Evolutionary conservation across 2,888 invertebrate genomes (phyloP), one percentile per base, ranked within the genome.

Genomic region (Cephus pulcher): DNA sequence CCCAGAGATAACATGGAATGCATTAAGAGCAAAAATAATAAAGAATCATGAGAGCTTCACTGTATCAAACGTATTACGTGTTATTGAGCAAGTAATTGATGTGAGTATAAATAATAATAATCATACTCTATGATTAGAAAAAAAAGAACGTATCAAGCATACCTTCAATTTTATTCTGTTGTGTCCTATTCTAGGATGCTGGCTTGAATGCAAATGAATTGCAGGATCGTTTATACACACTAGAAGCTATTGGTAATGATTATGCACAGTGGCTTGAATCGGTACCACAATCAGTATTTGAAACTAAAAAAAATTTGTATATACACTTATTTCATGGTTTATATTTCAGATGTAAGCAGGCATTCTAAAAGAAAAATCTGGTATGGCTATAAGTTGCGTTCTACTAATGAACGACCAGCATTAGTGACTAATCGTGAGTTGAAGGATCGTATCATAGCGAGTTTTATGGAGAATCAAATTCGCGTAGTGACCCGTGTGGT

Each of bases 1-100:
- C 75, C 90, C 90, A 1, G 90, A 90, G 79, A 76, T 86, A 37
- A 84, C 87, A 9, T 90, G 90, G 90, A 68, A 69, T 3, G 37
- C 76, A 9, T 69, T 90, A 34, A 86, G 79, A 79, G 79, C 80
- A 3, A 78, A 82, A 30, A 84, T 90, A n/a, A 75, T 89, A 3
- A 85, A 85, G 40, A 73, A 85, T 74, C 88, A 87, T 76, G 79
- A 86, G 37, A 82, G 23, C 73, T 88, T 90, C 37, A 87, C 88
- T 4, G 80, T 84, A 0, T 0, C 23, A 3, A 85, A 88, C 80
- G 88, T 78, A 30, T n/a, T 80, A 9, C 69, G 75, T 56, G 35
- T 88, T 32, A 85, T 90, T n/a, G 84, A 86, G 73, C 69, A 78
- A 4, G 70, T 76, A 70, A 80, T 89, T 34, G 78, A 78, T 30